A percentile compares a stretch with the other conserved stretches of the same genome.
phyloP scores from a whole-genome alignment of 2,113 vertebrate genomes.

The Salvelinus fontinalis region DNA sequence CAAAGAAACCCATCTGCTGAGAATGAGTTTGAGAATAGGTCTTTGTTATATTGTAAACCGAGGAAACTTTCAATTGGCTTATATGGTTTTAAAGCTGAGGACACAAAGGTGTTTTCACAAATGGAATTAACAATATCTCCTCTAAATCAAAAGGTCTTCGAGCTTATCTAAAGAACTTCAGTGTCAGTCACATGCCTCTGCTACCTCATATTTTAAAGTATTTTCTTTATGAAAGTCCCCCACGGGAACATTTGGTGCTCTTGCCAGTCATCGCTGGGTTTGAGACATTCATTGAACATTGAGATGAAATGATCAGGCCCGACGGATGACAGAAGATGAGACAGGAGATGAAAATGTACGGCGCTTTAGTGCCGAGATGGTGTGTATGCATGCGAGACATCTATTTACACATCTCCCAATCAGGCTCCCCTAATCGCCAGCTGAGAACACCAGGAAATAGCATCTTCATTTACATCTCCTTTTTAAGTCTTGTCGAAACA shows the following conservation, averaged over 20 bases:
- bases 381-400: slow-evolving; percentile 13
- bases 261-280: background rate
- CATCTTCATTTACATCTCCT: slow-evolving; percentile 56
- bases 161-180: background rate
- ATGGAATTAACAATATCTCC: background rate
- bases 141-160: background rate
- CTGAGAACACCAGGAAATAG: slow-evolving; percentile 23
- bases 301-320: too few relatives aligned
- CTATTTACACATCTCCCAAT: slow-evolving; percentile 22
- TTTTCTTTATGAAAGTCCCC: background rate
- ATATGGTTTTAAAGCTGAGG: background rate
- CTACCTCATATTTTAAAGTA: background rate
- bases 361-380: background rate
- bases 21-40: background rate
- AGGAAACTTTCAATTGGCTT: background rate
- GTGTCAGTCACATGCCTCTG: background rate
- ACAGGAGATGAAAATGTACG: background rate
- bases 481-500: slow-evolving; percentile 36
- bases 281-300: too few relatives aligned
- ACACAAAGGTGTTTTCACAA: too few relatives aligned
- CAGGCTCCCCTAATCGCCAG: slow-evolving; percentile 35
- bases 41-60: background rate
- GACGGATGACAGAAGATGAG: background rate
- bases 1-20: too few relatives aligned
- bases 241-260: background rate